These are phyloP conservation scores for Epistrophe eligans DNA, from an alignment of 2,888 invertebrate species.

Conservation along the genomic window DNA sequence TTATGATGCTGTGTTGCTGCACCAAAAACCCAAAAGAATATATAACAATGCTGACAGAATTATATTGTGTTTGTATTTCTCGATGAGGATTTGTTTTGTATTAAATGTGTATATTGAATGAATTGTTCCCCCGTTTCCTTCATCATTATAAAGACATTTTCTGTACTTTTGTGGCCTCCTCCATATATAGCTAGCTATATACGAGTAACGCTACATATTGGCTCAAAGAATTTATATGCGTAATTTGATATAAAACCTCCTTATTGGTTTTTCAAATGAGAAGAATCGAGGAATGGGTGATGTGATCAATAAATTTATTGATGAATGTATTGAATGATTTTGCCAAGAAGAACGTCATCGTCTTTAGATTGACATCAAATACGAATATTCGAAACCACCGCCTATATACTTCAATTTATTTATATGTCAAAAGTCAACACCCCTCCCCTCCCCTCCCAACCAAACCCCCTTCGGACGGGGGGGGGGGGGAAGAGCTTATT, in stretches of 20 bases:
- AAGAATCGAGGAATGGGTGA: background rate
- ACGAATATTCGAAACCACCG: background rate
- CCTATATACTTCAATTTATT: background rate
- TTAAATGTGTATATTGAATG: background rate
- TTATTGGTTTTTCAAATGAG: background rate
- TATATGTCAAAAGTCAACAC: background rate
- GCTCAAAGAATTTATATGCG: conserved; percentile 31
- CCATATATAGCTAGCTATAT: too few species aligned
- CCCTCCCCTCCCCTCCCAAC: too few species aligned
- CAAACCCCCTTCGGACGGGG: too few species aligned
- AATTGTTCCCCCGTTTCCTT: background rate
- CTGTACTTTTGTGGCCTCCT: conserved; percentile 12
- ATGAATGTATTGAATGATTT: conserved; percentile 26
- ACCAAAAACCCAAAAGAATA: background rate
- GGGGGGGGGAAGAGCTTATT: too few species aligned
- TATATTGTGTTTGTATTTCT: conserved; percentile 36
- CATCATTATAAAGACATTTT: background rate
- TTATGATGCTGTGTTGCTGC: conserved; percentile 22
- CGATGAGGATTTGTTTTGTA: conserved; percentile 8
- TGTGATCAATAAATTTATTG: conserved; percentile 25
- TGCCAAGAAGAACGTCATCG: background rate
- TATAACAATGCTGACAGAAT: conserved; percentile 14
- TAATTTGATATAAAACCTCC: conserved; percentile 29
- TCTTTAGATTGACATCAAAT: background rate
- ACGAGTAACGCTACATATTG: too few species aligned